Evolutionary conservation across 2,888 invertebrate species (phyloP), one percentile per base, ranked within the genome.

Genomic region (Subacronicta megacephala): DNA sequence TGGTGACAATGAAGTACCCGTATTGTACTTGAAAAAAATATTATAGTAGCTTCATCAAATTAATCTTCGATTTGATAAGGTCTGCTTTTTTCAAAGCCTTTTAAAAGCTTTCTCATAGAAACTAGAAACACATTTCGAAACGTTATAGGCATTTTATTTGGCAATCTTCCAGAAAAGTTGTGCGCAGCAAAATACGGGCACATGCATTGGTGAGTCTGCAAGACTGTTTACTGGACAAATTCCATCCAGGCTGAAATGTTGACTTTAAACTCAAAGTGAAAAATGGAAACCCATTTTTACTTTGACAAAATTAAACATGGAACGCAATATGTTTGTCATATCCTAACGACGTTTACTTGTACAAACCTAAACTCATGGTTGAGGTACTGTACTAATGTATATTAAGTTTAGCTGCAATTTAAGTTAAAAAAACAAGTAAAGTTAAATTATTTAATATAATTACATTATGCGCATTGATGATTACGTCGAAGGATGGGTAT

Each of bases 191-290:
- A 56, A 72, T 56, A 44, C 61, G 44, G 50, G 62, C 62, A 68
- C 70, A 68, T 63, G 62, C 64, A 72, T 57, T 52, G 44, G 33
- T 53, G 50, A 53, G 46, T 49, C 58, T 63, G 61, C 53, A 54
- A 64, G 56, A 62, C 66, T 83, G 72, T 84, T 87, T 83, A 72
- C 81, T 72, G 72, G 75, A 77, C 78, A 82, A 83, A 84, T 83
- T 78, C 71, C 49, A 79, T 81, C 70, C 57, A 59, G 66, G 62
- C 59, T 69, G 55, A 70, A 76, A 79, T 80, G 76, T 82, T 81
- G 78, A 80, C 82, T 54, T 53, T 73, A 64, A 65, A 72, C 59
- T 62, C 61, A 56, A 67, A 67, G 65, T 73, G 63, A 70, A 76
- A 74, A 80, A 74, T 80, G 66, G 53, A 45, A 77, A 67, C 61